Evolutionary conservation across 2,888 invertebrate genomes (phyloP), one percentile per base, ranked within the genome.

Genomic region (Himalopsyche kuldschensis): DNA sequence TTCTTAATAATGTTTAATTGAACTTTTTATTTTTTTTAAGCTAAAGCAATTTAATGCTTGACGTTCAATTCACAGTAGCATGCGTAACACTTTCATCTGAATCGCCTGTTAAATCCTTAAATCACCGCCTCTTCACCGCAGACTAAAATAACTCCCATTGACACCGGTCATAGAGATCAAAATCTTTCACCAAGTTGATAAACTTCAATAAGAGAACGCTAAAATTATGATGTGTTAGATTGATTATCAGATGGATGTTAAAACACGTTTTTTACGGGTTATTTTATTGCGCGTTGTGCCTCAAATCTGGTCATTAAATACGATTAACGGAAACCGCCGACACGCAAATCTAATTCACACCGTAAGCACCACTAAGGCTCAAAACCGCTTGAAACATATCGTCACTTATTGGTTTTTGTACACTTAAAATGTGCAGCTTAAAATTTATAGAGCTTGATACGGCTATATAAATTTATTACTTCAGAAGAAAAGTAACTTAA

Each of bases 191-290:
- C 79, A 46, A 76, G 30, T 75, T 81, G 31, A 55, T 55, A 82
- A 63, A 78, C 78, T 78, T 63, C 82, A 63, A 78, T 69, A 78
- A 90, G 90, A 75, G 91, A 90, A 91, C 91, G 91, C 91, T 91
- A 91, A 91, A 91, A 91, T 91, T 92, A 92, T 91, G 91, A 92
- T 91, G 91, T 91, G 91, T 92, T 92, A 91, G 92, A 92, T 92
- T 92, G 92, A 92, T 92, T 92, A 92, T 92, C 92, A 89, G 91
- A 90, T 91, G 91, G 91, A 91, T 92, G 92, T 91, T 92, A 92
- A 92, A 92, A 92, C 91, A 90, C 90, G 89, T 90, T 91, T 92
- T 85, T 55, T 55, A 55, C 20, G 55, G 55, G 55, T 20, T 55
- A 55, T 55, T 55, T 55, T 55, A 55, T 55, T 55, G 55, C 55